Base-by-base conservation (phyloP, 2,888 invertebrate genomes). In the Cantharis nigra region DNA sequence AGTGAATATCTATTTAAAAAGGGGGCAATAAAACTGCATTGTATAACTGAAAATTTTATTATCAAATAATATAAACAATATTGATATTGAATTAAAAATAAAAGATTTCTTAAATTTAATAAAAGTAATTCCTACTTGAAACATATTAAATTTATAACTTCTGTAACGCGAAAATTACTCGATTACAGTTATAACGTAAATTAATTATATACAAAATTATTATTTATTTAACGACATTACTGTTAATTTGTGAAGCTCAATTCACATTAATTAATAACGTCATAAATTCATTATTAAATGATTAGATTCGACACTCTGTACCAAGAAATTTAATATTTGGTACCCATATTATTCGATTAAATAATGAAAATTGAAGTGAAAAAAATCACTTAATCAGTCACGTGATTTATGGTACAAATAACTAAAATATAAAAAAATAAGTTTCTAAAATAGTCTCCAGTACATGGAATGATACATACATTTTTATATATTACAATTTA, bases 221-320 rank as follows among this genome's bases (percentile, higher is more conserved):
- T 67, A 18, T 65, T 20, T 20, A 65, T 67, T 67, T 23, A 67
- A 67, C 26, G 65, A 23, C 65, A 67, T 67, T 67, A 23, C 7
- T 16, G 65, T 67, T 49, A 49, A 49, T 49, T 49, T 70, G 49
- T 33, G 16, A 70, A 18, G n/a, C 62, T 13, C 28, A 69, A 69
- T 28, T 23, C 69, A 69, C 69, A 69, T 9, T 69, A n/a, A n/a
- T 26, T 26, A 26, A 69, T 49, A 49, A 62, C 20, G 49, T 70
- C 26, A 20, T 26, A 63, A 63, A 20, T 71, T 71, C 49, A 72
- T 63, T 62, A 63, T 28, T 20, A 18, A 70, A 70, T 78, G 78
- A 78, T 77, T 79, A 79, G 79, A 79, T 75, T 74, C 70, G 74
- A 79, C 79, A 79, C 79, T 79, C 79, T 74, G 65, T 69, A 78